Evolutionary conservation across 2,888 invertebrate genomes (phyloP).

Genomic region (Macaria liturata): DNA sequence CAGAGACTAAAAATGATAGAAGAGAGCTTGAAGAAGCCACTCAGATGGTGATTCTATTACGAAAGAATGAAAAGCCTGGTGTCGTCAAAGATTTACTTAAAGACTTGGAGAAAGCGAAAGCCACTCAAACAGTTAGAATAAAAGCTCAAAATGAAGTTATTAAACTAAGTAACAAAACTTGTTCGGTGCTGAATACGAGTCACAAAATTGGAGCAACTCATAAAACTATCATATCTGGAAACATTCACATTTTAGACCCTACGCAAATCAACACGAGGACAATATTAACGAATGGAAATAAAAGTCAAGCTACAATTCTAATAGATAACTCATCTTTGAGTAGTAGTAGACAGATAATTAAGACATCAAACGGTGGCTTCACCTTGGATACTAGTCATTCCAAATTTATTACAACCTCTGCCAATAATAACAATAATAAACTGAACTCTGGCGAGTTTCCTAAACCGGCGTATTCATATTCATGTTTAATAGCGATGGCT

Average conservation of each 20-base stretch:
- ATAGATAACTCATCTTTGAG: slow-evolving; percentile 76
- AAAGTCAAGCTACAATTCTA: slow-evolving; percentile 76
- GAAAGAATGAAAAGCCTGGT: slow-evolving; percentile 72
- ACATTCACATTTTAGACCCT: slow-evolving; percentile 79
- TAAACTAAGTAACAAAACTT: slow-evolving; percentile 73
- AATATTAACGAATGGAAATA: slow-evolving; percentile 74
- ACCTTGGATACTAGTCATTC: slow-evolving; percentile 69
- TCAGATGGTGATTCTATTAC: slow-evolving; percentile 76
- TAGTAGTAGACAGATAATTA: slow-evolving; percentile 77
- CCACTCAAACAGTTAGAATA: slow-evolving; percentile 67
- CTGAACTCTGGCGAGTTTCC: slow-evolving; percentile 88
- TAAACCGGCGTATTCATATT: slow-evolving; percentile 98
- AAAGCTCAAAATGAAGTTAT: slow-evolving; percentile 72
- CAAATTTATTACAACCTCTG: slow-evolving; percentile 63
- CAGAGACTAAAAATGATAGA: slow-evolving; percentile 36
- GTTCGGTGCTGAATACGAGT: slow-evolving; percentile 74
- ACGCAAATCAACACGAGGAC: slow-evolving; percentile 72
- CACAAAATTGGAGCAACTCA: slow-evolving; percentile 69
- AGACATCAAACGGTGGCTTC: slow-evolving; percentile 70
- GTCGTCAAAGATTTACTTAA: slow-evolving; percentile 87
- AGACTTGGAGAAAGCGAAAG: slow-evolving; percentile 75
- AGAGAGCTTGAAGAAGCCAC: slow-evolving; percentile 73
- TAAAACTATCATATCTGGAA: slow-evolving; percentile 80
- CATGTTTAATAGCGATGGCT: slow-evolving; percentile 98
- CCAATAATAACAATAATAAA: slow-evolving; percentile 49